A percentile compares a stretch with the other conserved stretches of the same genome.
Evolutionary conservation across 2,113 vertebrate species (phyloP).

Genomic region (Spheniscus mendiculus): DNA sequence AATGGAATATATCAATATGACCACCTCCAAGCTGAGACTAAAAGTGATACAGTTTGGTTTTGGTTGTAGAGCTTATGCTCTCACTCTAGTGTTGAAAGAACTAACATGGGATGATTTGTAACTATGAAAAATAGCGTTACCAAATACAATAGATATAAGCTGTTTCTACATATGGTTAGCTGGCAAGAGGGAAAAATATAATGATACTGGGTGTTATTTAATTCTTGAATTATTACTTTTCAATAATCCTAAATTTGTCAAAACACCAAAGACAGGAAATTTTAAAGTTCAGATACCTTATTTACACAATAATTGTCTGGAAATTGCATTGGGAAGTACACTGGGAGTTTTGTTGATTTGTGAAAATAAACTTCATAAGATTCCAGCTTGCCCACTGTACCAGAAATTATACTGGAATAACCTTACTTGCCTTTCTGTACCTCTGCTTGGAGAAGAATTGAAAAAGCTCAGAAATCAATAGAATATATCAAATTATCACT

Average conservation of each 20-base stretch:
- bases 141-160: background rate
- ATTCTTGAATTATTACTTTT: background rate
- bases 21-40: background rate
- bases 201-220: background rate
- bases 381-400: background rate
- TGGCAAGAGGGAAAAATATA: background rate
- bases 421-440: background rate
- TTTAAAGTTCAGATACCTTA: background rate
- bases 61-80: background rate
- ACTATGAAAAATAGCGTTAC: slow-evolving; percentile 2
- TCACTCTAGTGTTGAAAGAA: background rate
- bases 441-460: background rate
- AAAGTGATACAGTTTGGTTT: background rate
- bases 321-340: background rate
- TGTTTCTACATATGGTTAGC: background rate
- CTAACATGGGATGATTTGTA: background rate
- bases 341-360: background rate
- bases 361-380: background rate
- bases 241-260: background rate
- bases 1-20: background rate
- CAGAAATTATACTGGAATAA: background rate
- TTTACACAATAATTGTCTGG: background rate
- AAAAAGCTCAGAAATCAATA: background rate
- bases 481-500: background rate
- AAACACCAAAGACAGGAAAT: background rate